Base-by-base conservation (phyloP, 2,888 invertebrate genomes). In the Suillia variegata region DNA sequence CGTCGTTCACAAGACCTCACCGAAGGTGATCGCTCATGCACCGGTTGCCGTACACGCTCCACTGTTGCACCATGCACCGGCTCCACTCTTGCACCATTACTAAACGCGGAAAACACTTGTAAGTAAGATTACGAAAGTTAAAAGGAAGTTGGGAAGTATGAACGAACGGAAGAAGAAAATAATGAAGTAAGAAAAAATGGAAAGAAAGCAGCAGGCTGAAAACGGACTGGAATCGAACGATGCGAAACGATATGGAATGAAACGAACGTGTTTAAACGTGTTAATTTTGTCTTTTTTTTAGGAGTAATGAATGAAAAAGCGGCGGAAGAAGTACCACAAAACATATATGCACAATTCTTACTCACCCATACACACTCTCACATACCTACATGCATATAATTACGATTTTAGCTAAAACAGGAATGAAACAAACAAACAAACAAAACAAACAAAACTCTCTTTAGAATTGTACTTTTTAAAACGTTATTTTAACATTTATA, bases 1-100 rank as follows among this genome's bases (percentile, higher is more conserved):
- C 22, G 85, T 88, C 51, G 89, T 89, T 4, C 87, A 87, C 66
- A 87, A 86, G 78, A 83, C 85, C 22, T 89, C 88, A 51, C 88
- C 88, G 70, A 78, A 82, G 67, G 70, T 80, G 60, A 69, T 79
- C 31, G 73, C 72, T 50, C 84, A 77, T 49, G 77, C 65, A 54
- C 77, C 71, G 17, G 70, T 77, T 10, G n/a, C 58, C 26, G 71
- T 75, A 56, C 79, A 79, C 58, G 77, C 73, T 21, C 84, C 83
- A 42, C 74, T 83, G 31, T 76, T 83, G 26, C 81, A 83, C 59
- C 84, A 84, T 64, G 84, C 82, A 1, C 76, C 76, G 21, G 80
- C 78, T 52, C 79, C 80, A 51, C 77, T 83, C 49, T 70, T 82
- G 65, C 79, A 81, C 26, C 75, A 83, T 45, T 82, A 84, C 53